A percentile compares a stretch with the other conserved stretches of the same genome.
These are phyloP conservation scores for Muntiacus muntjak DNA, from an alignment of 2,113 vertebrate species.

Conservation along the genomic window DNA sequence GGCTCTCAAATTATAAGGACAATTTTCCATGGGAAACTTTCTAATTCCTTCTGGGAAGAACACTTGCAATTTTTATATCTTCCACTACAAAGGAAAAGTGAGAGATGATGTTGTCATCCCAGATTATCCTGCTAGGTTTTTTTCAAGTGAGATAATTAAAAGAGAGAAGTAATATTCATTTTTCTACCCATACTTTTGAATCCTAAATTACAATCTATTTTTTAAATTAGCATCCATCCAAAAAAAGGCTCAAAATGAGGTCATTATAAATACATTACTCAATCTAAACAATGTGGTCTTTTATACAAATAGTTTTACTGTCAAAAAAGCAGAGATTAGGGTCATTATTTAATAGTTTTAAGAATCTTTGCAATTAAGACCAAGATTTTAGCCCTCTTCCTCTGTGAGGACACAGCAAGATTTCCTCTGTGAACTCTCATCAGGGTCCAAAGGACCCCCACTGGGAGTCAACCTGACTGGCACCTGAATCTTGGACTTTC, in stretches of 20 bases:
- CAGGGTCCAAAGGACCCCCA: background rate
- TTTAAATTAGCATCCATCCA: background rate
- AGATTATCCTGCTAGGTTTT: background rate
- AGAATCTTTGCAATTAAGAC: background rate
- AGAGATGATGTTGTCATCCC: background rate
- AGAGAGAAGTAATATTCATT: background rate
- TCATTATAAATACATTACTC: background rate
- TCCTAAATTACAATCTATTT: background rate
- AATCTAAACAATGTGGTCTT: background rate
- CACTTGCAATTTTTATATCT: background rate
- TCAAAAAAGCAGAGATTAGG: background rate
- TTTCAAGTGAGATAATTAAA: background rate
- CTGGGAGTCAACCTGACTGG: background rate
- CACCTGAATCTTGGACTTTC: background rate
- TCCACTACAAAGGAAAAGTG: background rate
- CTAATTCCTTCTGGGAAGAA: background rate
- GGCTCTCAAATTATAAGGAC: background rate
- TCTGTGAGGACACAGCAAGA: background rate
- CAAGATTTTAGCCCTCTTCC: background rate
- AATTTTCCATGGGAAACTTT: background rate
- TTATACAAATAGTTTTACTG: background rate
- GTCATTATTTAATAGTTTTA: background rate
- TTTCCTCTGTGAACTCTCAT: background rate
- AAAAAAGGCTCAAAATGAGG: background rate
- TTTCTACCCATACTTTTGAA: background rate